Evolutionary conservation across 2,888 invertebrate genomes (phyloP), one percentile per base, ranked within the genome.

Genomic region (Yponomeuta evonymella): DNA sequence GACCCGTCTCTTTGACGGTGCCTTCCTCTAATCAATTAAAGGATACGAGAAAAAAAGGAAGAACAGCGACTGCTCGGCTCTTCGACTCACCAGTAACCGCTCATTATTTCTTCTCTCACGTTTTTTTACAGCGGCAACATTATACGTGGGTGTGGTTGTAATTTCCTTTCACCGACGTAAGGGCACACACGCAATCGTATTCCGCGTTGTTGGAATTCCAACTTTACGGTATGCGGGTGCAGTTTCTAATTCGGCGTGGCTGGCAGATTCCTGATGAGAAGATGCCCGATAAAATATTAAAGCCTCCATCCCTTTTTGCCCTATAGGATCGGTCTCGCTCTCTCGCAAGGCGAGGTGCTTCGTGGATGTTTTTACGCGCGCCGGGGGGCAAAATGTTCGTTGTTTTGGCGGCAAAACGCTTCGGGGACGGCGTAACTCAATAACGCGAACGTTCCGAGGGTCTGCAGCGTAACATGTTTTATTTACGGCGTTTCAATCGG

Each of bases 111-210:
- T 87, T 90, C 90, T 90, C 89, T 88, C 92, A 90, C 90, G 86
- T 91, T 92, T 92, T 92, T 92, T 92, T 91, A 90, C 89, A 89
- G 89, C 87, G 82, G 89, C 90, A 90, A 90, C 90, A 90, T 90
- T 90, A 90, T 90, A 90, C 91, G 92, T 92, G 92, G 92, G 92
- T 91, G 92, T 91, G 92, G 92, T 92, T 91, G 92, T 92, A 91
- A 90, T 91, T 92, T 91, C 91, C 91, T 91, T 92, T 91, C 91
- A 91, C 92, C 88, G 90, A 91, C 86, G 90, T 90, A 90, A 91
- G 91, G 91, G 91, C 92, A 92, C 92, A 92, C 92, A 92, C 90
- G 91, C 90, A 87, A 89, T 90, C 81, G 75, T 66, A 72, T 73
- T 74, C 74, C 73, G 70, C 70, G 72, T 72, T 79, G 77, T 73